These are phyloP conservation scores for Nemotelus nigrinus DNA, from an alignment of 2,888 invertebrate genomes.

Conservation along the genomic window DNA sequence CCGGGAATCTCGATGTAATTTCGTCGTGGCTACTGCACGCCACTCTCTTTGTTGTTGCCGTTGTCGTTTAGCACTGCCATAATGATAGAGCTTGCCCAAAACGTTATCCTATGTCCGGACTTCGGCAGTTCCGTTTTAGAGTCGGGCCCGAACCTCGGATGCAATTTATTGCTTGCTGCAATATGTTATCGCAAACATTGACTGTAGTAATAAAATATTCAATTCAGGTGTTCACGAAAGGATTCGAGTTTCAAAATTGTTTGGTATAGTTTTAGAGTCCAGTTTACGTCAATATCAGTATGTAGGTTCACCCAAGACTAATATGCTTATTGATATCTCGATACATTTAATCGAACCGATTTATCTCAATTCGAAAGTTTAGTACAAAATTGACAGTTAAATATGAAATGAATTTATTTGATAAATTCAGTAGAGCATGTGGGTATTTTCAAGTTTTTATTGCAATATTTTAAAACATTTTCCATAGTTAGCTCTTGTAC, in stretches of 20 bases:
- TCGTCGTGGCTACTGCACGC: neutral
- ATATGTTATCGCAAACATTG: conserved; percentile 9
- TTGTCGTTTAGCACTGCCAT: neutral
- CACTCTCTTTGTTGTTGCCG: neutral
- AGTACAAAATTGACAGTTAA: too few relatives aligned
- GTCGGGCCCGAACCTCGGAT: neutral
- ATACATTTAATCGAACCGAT: too few relatives aligned
- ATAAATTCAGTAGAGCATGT: too few relatives aligned
- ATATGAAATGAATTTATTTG: too few relatives aligned
- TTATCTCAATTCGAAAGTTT: too few relatives aligned
- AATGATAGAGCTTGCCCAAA: neutral
- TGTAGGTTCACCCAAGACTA: too few relatives aligned
- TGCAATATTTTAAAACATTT: too few relatives aligned
- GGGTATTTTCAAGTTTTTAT: too few relatives aligned
- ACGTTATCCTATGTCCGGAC: conserved; percentile 10
- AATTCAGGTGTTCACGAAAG: conserved; percentile 3
- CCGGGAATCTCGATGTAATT: conserved; percentile 9
- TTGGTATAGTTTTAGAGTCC: too few relatives aligned
- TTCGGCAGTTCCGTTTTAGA: neutral
- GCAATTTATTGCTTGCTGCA: conserved; percentile 17
- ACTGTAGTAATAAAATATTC: conserved; percentile 11
- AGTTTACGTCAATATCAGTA: too few relatives aligned
- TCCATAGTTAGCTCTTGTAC: too few relatives aligned
- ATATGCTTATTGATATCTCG: too few relatives aligned
- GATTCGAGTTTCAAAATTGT: neutral